phyloP scores from a whole-genome alignment of 2,888 invertebrate genomes.

The Blomia tropicalis region DNA sequence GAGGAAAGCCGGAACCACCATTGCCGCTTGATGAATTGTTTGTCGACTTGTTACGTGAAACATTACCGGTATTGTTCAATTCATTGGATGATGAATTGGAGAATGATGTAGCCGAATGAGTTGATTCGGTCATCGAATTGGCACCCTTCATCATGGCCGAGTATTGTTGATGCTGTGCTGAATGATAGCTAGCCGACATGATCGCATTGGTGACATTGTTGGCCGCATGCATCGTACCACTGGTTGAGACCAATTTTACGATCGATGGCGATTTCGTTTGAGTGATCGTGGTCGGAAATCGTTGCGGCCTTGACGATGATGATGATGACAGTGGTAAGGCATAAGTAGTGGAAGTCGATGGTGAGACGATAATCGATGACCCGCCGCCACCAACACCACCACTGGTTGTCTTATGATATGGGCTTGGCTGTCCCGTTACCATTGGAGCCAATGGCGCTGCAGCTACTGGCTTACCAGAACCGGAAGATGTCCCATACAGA shows the following conservation, averaged over 20 bases:
- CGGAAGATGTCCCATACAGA: not conserved
- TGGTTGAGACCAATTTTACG: not conserved
- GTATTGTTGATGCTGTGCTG: not conserved
- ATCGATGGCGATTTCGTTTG: not conserved
- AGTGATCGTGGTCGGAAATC: not conserved
- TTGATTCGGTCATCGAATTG: not conserved
- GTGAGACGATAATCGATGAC: too few species aligned
- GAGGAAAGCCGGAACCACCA: not conserved
- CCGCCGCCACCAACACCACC: too few species aligned
- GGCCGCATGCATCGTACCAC: not conserved
- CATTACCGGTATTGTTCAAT: too few species aligned
- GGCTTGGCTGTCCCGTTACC: not conserved
- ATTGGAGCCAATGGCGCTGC: not conserved
- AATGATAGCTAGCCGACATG: slow-evolving; percentile 1
- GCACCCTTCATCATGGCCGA: not conserved
- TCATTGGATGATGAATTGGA: not conserved
- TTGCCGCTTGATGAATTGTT: not conserved
- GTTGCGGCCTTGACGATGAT: too few species aligned
- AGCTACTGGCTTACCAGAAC: not conserved
- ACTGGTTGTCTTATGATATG: not conserved
- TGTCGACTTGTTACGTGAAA: not conserved
- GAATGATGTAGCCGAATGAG: not conserved
- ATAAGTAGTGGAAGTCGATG: not conserved
- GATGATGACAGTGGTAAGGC: too few species aligned
- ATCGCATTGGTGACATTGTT: not conserved